Evolutionary conservation across 2,888 invertebrate species (phyloP).

Genomic region (Parelbella ahira): DNA sequence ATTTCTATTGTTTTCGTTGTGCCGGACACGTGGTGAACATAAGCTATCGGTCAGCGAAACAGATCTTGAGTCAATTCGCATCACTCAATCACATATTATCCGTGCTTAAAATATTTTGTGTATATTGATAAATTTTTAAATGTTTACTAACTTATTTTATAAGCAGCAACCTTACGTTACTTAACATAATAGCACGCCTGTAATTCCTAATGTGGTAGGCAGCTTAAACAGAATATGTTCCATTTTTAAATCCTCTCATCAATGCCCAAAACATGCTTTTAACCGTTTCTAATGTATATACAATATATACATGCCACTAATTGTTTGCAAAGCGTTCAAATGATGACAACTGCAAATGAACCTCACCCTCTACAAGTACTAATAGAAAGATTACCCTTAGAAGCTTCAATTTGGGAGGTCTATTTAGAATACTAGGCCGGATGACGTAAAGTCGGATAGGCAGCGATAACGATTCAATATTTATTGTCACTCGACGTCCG

Average conservation of each 20-base stretch:
- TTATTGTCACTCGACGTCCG: conserved; percentile 76
- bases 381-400: conserved; percentile 6
- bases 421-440: conserved; percentile 59
- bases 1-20: conserved; percentile 31
- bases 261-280: no score
- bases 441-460: conserved; percentile 65
- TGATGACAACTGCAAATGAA: conserved; percentile 1
- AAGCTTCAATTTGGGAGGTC: conserved; percentile 64
- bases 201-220: no score
- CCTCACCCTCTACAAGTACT: background rate
- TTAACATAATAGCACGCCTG: no score
- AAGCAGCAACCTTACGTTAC: no score
- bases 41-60: conserved; percentile 27
- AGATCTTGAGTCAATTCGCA: conserved; percentile 7
- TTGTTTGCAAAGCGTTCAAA: no score
- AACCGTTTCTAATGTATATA: no score
- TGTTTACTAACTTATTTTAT: no score
- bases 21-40: conserved; percentile 28
- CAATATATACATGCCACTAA: no score
- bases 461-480: conserved; percentile 76
- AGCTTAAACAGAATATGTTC: no score
- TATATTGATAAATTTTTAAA: no score
- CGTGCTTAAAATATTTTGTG: no score
- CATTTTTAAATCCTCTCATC: no score
- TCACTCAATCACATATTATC: conserved; percentile 21